Evolutionary conservation across 1,140 invertebrate genomes (phyloP).

Genomic region (Drosophila kohkoa): DNA sequence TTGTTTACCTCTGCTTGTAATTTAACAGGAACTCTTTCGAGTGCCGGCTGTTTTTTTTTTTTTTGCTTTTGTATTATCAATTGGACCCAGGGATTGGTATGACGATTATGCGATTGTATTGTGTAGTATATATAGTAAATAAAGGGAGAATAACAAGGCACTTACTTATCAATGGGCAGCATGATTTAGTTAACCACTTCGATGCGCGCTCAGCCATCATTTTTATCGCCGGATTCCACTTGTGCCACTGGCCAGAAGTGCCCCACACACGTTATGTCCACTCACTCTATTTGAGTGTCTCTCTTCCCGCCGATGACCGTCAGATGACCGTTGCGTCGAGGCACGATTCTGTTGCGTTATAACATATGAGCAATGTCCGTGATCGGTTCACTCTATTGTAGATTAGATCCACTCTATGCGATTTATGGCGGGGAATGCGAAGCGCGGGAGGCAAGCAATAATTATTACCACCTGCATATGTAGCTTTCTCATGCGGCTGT

Average conservation of each 20-base stretch:
- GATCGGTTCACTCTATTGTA: not conserved
- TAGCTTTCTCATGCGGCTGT: conserved; percentile 19
- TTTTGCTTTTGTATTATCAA: conserved; percentile 1
- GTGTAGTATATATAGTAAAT: conserved; percentile 5
- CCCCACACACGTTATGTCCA: conserved; percentile 10
- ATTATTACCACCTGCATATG: conserved; percentile 7
- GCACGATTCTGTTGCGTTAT: not conserved
- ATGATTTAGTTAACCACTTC: conserved; percentile 28
- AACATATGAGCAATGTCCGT: not conserved
- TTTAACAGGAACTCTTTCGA: conserved; percentile 24
- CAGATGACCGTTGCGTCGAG: conserved; percentile 35
- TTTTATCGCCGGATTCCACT: conserved; percentile 5
- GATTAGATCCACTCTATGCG: conserved; percentile 33
- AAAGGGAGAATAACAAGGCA: conserved; percentile 30
- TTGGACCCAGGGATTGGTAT: conserved; percentile 5
- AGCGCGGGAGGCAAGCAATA: not conserved
- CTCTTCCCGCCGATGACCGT: conserved; percentile 19
- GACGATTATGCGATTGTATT: conserved; percentile 18
- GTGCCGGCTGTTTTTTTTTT: not conserved
- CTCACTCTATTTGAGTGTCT: conserved; percentile 11
- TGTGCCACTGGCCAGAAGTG: conserved; percentile 33
- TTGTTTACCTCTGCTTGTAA: conserved; percentile 9
- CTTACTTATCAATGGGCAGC: conserved; percentile 49
- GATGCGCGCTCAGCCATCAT: not conserved
- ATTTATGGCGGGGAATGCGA: conserved; percentile 1